phyloP scores from a whole-genome alignment of 1,140 invertebrate genomes.

The Druon quercuslanigerum region DNA sequence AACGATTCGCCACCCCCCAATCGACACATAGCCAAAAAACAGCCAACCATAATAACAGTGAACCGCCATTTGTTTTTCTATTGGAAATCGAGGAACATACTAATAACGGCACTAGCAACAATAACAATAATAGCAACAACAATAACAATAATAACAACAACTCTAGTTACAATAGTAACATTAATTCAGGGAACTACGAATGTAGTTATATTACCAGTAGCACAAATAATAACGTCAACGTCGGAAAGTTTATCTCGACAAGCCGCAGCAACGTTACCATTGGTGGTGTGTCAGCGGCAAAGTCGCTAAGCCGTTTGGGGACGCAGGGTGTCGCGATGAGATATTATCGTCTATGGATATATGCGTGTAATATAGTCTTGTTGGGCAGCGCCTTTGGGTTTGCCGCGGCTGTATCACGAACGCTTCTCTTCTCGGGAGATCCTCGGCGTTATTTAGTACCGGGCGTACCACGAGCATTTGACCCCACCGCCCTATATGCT shows the following conservation, averaged over 20 bases:
- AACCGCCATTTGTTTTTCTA: conserved; percentile 67
- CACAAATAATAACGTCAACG: conserved; percentile 53
- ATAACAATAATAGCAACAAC: conserved; percentile 42
- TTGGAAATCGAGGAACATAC: conserved; percentile 65
- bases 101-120: conserved; percentile 49
- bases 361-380: conserved; percentile 92
- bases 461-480: conserved; percentile 82
- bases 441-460: conserved; percentile 83
- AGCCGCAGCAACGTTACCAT: conserved; percentile 56
- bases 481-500: conserved; percentile 89
- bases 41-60: conserved; percentile 66
- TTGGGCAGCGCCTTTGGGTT: conserved; percentile 88
- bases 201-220: conserved; percentile 38
- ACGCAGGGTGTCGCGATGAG: conserved; percentile 74
- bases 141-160: conserved; percentile 39
- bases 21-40: conserved; percentile 72
- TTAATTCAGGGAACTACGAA: conserved; percentile 37
- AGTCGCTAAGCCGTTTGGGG: conserved; percentile 61
- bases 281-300: conserved; percentile 58
- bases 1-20: conserved; percentile 74
- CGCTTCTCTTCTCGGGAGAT: conserved; percentile 80
- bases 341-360: conserved; percentile 95
- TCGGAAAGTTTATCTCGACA: conserved; percentile 44
- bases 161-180: conserved; percentile 34
- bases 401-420: conserved; percentile 83